A percentile compares a stretch with the other conserved stretches of the same genome.
Evolutionary conservation across 2,113 vertebrate genomes (phyloP).

Genomic region (Phylloscopus trochilus): DNA sequence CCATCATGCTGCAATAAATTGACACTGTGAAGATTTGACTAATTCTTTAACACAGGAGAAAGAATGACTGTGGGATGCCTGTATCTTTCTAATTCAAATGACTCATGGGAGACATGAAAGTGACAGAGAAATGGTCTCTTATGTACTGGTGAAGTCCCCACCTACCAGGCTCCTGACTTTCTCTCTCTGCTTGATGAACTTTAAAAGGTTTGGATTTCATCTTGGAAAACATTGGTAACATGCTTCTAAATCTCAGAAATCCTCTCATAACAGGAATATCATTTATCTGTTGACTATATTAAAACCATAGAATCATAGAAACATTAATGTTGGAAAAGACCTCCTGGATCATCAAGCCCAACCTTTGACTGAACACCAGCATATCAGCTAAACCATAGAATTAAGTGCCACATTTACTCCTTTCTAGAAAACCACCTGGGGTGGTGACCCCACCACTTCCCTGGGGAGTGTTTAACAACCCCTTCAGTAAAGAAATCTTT

Average conservation of each 20-base stretch:
- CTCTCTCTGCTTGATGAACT: not conserved
- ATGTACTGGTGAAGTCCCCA: not conserved
- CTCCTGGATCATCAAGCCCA: not conserved
- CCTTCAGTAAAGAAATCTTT: not conserved
- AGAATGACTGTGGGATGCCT: not conserved
- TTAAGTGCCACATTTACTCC: not conserved
- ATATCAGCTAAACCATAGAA: not conserved
- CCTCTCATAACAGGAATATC: not conserved
- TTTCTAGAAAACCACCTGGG: not conserved
- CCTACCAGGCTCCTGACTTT: not conserved
- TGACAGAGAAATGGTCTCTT: not conserved
- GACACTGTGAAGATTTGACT: not conserved
- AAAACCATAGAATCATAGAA: not conserved
- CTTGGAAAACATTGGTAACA: not conserved
- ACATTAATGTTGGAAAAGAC: not conserved
- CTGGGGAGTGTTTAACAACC: not conserved
- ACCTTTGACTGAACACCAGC: not conserved
- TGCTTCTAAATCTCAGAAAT: not conserved
- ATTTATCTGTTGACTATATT: not conserved
- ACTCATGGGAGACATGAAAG: not conserved
- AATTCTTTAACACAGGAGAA: not conserved
- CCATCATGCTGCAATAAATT: fast-evolving
- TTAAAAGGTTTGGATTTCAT: not conserved
- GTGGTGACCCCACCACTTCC: not conserved
- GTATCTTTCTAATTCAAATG: not conserved